Base-by-base conservation (phyloP, 2,797 vertebrate genomes). In the Cyprinodon diabolis region DNA sequence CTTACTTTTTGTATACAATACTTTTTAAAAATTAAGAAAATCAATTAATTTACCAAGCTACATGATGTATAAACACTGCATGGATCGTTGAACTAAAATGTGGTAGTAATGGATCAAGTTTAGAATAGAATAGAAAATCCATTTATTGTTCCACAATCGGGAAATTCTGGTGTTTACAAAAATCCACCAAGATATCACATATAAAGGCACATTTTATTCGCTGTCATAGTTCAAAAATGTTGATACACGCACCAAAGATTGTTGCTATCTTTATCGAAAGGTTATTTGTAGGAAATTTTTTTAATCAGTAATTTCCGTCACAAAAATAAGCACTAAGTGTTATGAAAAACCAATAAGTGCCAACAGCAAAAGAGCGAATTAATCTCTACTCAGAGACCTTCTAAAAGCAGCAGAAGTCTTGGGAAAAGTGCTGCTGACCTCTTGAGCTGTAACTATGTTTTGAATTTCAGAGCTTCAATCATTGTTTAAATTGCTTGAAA, bases 11-110 rank as follows among this genome's bases (percentile, higher is more conserved):
- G 10, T 52, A n/a, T 21, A 40, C 9, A 57, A 65, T 35, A 72
- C 69, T 57, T 21, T 7, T 48, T 58, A 62, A 37, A 77, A 56
- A n/a, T n/a, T 19, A 81, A 79, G 79, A 77, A 76, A 76, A 73
- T 1, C n/a, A 12, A 45, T 65, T 54, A 86, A 78, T 63, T 67
- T 49, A 74, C 68, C 56, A 55, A 51, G 66, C 52, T 43, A 1
- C 10, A 23, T 43, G 78, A 60, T 66, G 35, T 47, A 81, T 79
- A 48, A 80, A 72, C 12, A 70, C 74, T 77, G 52, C n/a, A 82
- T 62, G 48, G 9, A 51, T 72, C 69, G 66, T 17, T 13, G 79
- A 77, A 77, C 72, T 63, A 81, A 13, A 71, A 45, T 75, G 74
- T 77, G 43, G 72, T 78, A 14, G 69, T 63, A 62, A 71, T 49